Evolutionary conservation across 1,140 invertebrate genomes (phyloP).

Genomic region (Trissolcus basalis): DNA sequence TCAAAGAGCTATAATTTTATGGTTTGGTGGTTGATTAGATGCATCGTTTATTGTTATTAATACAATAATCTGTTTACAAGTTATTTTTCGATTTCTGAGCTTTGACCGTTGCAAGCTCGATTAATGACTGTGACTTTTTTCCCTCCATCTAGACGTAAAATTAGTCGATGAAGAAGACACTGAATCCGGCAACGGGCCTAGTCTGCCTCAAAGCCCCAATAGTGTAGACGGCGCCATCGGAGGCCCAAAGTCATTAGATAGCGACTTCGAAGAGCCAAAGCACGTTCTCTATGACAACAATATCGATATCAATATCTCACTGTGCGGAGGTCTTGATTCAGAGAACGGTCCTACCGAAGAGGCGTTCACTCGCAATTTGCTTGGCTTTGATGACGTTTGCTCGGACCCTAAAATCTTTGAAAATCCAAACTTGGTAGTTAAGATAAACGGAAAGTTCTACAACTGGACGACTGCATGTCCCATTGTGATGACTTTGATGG

Average conservation of each 20-base stretch:
- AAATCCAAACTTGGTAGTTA: slow-evolving; percentile 91
- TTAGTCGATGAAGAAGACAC: slow-evolving; percentile 88
- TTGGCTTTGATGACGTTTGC: slow-evolving; percentile 90
- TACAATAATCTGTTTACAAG: slow-evolving; percentile 3
- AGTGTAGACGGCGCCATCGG: slow-evolving; percentile 87
- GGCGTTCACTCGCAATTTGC: slow-evolving; percentile 84
- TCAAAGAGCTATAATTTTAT: no score
- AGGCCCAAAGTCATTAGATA: slow-evolving; percentile 83
- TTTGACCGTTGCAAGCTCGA: neutral
- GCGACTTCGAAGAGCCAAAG: slow-evolving; percentile 87
- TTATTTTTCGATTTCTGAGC: no score
- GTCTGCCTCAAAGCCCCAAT: slow-evolving; percentile 93
- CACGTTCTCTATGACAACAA: slow-evolving; percentile 78
- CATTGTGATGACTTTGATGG: slow-evolving; percentile 88
- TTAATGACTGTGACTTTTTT: no score
- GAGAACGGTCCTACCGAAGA: slow-evolving; percentile 79
- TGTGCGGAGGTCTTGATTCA: slow-evolving; percentile 85
- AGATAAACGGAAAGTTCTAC: slow-evolving; percentile 91
- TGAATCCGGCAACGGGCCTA: slow-evolving; percentile 96
- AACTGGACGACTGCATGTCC: slow-evolving; percentile 92
- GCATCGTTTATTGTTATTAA: neutral
- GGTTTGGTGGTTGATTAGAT: no score
- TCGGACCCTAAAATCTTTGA: slow-evolving; percentile 86
- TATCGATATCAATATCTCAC: slow-evolving; percentile 83
- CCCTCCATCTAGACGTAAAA: slow-evolving; percentile 63